Evolutionary conservation across 2,888 invertebrate species (phyloP), one percentile per base, ranked within the genome.

Genomic region (Alsophila aescularia): DNA sequence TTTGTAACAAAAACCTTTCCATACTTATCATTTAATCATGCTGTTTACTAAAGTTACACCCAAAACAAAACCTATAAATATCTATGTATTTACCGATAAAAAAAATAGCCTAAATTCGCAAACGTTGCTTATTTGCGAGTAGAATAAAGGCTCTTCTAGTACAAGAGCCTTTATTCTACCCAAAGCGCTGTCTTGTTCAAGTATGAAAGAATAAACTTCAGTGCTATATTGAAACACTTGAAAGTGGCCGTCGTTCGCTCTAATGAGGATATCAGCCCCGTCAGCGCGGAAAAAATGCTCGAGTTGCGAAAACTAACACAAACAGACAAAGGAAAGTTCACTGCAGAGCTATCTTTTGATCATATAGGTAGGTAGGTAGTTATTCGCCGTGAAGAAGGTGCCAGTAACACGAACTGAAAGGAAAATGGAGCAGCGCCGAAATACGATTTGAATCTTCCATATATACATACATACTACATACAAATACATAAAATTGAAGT

Each of bases 221-320:
- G 52, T 60, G 49, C 60, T 67, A 66, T 67, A 66, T 62, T 61
- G 58, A 55, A 67, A 60, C 55, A 54, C 67, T 66, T 61, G 39
- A 65, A 68, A 70, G 58, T 50, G 62, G 66, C 60, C 58, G 55
- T 43, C 51, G 47, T 36, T 18, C 32, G 41, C 55, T 24, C 56
- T 75, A 72, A 74, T 69, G 70, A 70, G 66, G 52, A 67, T 63
- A 62, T 63, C 49, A 35, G 43, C 60, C 40, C 43, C 62, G 60
- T 51, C 58, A 50, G 50, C 64, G 55, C 53, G 52, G 64, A 65
- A 58, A 53, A 65, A 67, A 63, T 62, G 62, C 52, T 52, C 43
- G 56, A 54, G 45, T 56, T 57, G 64, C 49, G 34, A 43, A 16
- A 52, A 41, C 50, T 60, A 57, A 48, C 40, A 51, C 51, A 24